These are phyloP conservation scores for Andrena praecox DNA, from an alignment of 2,888 invertebrate genomes.

Conservation along the genomic window DNA sequence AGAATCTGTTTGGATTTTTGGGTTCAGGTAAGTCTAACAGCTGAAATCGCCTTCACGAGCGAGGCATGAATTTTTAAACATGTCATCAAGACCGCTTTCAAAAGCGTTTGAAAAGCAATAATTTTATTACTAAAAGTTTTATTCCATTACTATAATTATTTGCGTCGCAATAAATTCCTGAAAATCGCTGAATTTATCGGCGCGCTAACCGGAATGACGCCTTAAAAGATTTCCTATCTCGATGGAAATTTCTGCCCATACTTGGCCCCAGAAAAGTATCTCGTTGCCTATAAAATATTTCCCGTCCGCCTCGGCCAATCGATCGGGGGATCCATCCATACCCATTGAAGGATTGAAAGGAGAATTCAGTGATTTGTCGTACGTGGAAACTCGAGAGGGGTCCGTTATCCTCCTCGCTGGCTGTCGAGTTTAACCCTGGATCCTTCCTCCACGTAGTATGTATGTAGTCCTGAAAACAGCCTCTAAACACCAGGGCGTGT, in stretches of 20 bases:
- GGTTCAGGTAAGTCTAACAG: too few species aligned
- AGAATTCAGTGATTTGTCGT: conserved; percentile 25
- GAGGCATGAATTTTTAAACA: too few species aligned
- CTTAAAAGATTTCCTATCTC: background rate
- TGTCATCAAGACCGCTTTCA: too few species aligned
- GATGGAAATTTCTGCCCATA: background rate
- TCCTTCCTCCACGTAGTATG: conserved; percentile 39
- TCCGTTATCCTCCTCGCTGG: conserved; percentile 46
- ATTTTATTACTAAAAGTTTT: too few species aligned
- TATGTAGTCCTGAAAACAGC: conserved; percentile 55
- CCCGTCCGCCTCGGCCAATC: background rate
- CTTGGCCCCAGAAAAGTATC: background rate
- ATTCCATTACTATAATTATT: too few species aligned
- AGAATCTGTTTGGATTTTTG: too few species aligned
- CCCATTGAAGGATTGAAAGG: conserved; percentile 10
- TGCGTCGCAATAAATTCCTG: too few species aligned
- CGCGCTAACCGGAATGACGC: too few species aligned
- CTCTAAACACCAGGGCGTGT: conserved; percentile 70
- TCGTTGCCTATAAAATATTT: conserved; percentile 4
- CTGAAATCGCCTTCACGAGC: too few species aligned
- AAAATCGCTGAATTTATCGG: too few species aligned
- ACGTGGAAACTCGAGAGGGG: conserved; percentile 47
- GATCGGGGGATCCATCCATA: background rate
- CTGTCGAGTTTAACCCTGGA: conserved; percentile 53
- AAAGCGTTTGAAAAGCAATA: too few species aligned